Conservation (phyloP, 2,888 invertebrate species). For the Chrysopilus asiliformis region DNA sequence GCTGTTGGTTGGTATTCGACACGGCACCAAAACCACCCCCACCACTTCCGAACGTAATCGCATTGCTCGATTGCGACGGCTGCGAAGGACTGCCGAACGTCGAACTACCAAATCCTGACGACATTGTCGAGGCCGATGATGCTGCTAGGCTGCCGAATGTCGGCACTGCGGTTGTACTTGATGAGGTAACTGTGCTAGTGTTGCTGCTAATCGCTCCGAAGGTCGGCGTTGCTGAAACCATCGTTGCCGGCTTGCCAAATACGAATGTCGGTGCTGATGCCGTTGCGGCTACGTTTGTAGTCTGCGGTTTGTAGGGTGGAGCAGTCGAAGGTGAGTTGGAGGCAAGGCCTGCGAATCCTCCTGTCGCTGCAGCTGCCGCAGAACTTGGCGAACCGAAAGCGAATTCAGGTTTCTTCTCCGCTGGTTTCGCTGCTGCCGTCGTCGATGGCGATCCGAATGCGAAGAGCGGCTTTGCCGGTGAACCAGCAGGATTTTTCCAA, state of each 20-base stretch:
- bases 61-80: background rate
- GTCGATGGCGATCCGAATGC: too few species aligned
- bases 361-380: too few species aligned
- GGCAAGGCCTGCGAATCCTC: background rate
- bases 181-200: slow-evolving; percentile 2
- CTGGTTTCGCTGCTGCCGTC: too few species aligned
- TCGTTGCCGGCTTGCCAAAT: slow-evolving; percentile 8
- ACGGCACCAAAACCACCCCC: background rate
- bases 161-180: slow-evolving; percentile 11
- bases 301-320: too few species aligned
- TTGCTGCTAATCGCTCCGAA: slow-evolving; percentile 13
- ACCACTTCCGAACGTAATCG: slow-evolving; percentile 2
- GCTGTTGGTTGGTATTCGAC: background rate
- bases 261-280: slow-evolving; percentile 4
- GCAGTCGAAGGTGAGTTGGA: slow-evolving; percentile 3
- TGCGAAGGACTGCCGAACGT: slow-evolving; percentile 16
- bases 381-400: slow-evolving; percentile 10
- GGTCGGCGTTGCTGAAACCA: slow-evolving; percentile 11
- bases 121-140: slow-evolving; percentile 4
- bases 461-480: too few species aligned
- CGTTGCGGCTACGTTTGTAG: slow-evolving; percentile 7
- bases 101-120: slow-evolving; percentile 10
- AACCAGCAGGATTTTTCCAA: too few species aligned
- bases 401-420: slow-evolving; percentile 1
- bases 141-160: slow-evolving; percentile 12